Percentiles rank a stretch among this genome's conserved stretches.
These are phyloP conservation scores for Etheostoma nigrum DNA, from an alignment of 2,797 vertebrate genomes.

Conservation along the genomic window DNA sequence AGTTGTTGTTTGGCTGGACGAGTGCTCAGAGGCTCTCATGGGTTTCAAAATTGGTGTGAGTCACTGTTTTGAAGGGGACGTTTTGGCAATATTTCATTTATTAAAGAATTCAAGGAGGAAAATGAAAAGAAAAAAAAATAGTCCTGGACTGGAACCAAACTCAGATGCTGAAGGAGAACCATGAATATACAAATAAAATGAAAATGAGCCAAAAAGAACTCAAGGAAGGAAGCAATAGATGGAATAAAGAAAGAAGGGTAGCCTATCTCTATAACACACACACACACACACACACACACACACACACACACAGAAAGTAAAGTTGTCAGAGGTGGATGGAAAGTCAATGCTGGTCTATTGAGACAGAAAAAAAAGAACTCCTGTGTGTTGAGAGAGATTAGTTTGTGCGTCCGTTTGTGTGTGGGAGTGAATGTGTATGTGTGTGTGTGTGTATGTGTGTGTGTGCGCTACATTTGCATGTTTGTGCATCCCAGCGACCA, in stretches of 20 bases:
- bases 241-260: too few species aligned
- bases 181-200: too few species aligned
- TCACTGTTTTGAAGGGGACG: neutral
- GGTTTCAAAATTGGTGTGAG: neutral
- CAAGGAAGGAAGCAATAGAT: too few species aligned
- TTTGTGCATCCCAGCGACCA: neutral
- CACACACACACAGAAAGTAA: conserved; percentile 3
- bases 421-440: neutral
- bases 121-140: too few species aligned
- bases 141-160: too few species aligned
- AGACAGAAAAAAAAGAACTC: neutral
- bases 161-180: too few species aligned
- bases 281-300: conserved; percentile 5
- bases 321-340: conserved; percentile 22
- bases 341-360: conserved; percentile 11
- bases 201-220: too few species aligned
- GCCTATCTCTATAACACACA: neutral
- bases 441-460: too few species aligned
- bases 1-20: neutral
- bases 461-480: too few species aligned
- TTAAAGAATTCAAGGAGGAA: too few species aligned
- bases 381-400: conserved; percentile 18
- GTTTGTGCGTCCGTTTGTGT: neutral
- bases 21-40: neutral
- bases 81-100: too few species aligned